Evolutionary conservation across 2,888 invertebrate genomes (phyloP).

Genomic region (Eurytoma californica): DNA sequence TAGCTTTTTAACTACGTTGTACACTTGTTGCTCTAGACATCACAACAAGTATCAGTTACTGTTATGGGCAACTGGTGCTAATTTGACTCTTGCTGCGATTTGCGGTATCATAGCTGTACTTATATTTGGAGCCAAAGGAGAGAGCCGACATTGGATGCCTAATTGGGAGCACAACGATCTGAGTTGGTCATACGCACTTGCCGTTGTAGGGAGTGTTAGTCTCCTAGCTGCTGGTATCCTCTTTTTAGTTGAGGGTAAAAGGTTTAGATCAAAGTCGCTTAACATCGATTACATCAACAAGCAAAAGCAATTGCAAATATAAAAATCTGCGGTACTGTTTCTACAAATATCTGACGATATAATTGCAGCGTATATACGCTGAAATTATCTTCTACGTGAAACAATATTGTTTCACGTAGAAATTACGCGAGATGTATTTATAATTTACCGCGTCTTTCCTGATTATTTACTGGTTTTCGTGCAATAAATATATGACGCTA

Average conservation of each 20-base stretch:
- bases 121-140: constrained; percentile 92
- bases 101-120: constrained; percentile 90
- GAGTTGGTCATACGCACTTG: constrained; percentile 95
- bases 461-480: too few species aligned
- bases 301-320: too few species aligned
- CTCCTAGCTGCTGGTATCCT: constrained; percentile 86
- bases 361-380: too few species aligned
- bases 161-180: constrained; percentile 96
- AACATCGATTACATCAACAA: too few species aligned
- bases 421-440: too few species aligned
- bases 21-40: constrained; percentile 84
- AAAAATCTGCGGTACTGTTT: too few species aligned
- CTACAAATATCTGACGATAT: too few species aligned
- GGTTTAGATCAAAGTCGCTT: constrained; percentile 80
- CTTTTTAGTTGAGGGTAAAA: constrained; percentile 89
- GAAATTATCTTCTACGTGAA: too few species aligned
- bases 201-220: constrained; percentile 85
- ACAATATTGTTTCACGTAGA: too few species aligned
- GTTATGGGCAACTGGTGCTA: constrained; percentile 84
- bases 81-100: constrained; percentile 83
- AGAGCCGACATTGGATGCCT: constrained; percentile 96
- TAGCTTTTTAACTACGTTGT: constrained; percentile 84
- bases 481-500: too few species aligned
- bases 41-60: constrained; percentile 86
- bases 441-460: too few species aligned